Conservation (phyloP, 2,113 vertebrate genomes). For the Paramisgurnus dabryanus region DNA sequence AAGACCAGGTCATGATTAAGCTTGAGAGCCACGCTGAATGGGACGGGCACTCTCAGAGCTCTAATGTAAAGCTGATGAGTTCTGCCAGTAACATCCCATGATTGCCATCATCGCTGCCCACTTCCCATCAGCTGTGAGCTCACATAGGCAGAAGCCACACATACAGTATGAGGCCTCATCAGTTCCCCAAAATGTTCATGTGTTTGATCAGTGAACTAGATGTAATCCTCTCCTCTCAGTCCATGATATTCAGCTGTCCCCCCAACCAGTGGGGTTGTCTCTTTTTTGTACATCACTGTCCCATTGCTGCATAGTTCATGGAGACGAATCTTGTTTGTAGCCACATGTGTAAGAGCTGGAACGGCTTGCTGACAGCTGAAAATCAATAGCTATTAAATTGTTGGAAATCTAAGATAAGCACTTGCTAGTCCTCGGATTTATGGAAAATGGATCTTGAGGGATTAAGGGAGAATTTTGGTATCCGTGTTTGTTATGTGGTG, state of each 20-base stretch:
- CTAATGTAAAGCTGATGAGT: conserved; percentile 37
- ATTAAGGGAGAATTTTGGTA: conserved; percentile 5
- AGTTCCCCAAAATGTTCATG: neutral
- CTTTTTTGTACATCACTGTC: neutral
- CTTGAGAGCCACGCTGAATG: conserved; percentile 1
- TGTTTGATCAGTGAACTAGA: conserved; percentile 18
- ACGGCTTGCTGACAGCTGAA: conserved; percentile 20
- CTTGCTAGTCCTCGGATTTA: neutral
- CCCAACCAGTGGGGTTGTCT: neutral
- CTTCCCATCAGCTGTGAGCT: conserved; percentile 19
- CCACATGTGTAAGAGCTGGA: conserved; percentile 9
- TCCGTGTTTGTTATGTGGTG: conserved; percentile 6
- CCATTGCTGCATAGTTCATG: neutral
- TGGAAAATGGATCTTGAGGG: conserved; percentile 20
- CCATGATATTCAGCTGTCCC: conserved; percentile 6
- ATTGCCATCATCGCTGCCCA: conserved; percentile 35
- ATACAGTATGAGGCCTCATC: neutral
- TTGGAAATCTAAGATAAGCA: conserved; percentile 21
- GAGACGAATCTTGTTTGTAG: conserved; percentile 24
- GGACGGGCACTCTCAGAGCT: neutral
- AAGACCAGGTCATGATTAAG: neutral
- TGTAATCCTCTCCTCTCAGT: conserved; percentile 25
- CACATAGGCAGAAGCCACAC: conserved; percentile 5
- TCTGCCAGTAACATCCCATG: conserved; percentile 20
- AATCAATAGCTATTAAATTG: conserved; percentile 35